phyloP scores from a whole-genome alignment of 1,140 invertebrate species.

The Drosophila sturtevanti region DNA sequence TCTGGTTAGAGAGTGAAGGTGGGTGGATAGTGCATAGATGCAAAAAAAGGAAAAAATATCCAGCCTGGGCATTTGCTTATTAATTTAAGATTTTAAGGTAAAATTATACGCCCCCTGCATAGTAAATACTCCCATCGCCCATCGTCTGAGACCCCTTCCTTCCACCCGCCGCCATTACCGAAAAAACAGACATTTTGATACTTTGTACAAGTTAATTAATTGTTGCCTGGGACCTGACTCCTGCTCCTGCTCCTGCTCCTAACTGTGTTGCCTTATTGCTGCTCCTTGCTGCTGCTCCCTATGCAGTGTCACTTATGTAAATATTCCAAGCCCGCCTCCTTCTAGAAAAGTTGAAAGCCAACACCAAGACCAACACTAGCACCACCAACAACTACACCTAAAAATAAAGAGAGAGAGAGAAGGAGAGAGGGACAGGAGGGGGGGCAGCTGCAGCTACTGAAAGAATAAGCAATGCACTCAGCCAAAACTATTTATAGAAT shows the following conservation, averaged over 20 bases:
- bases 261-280: no score
- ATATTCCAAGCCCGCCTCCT: conserved; percentile 63
- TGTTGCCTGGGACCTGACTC: conserved; percentile 61
- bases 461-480: background rate
- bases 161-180: conserved; percentile 18
- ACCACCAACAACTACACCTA: conserved; percentile 20
- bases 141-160: conserved; percentile 24
- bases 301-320: conserved; percentile 77
- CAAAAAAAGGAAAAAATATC: background rate
- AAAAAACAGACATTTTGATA: conserved; percentile 67
- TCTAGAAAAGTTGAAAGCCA: conserved; percentile 66
- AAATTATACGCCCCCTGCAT: conserved; percentile 44
- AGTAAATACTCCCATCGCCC: background rate
- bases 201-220: conserved; percentile 79
- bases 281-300: conserved; percentile 15
- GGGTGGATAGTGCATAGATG: background rate
- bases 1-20: background rate
- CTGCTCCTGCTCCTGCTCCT: no score
- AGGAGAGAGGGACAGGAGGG: background rate
- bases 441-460: background rate
- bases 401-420: no score
- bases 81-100: conserved; percentile 73
- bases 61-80: conserved; percentile 51
- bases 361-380: conserved; percentile 44
- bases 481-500: background rate